A percentile compares a stretch with the other conserved stretches of the same genome.
Conservation (phyloP, 2,888 invertebrate species). For the Leptura quadrifasciata region DNA sequence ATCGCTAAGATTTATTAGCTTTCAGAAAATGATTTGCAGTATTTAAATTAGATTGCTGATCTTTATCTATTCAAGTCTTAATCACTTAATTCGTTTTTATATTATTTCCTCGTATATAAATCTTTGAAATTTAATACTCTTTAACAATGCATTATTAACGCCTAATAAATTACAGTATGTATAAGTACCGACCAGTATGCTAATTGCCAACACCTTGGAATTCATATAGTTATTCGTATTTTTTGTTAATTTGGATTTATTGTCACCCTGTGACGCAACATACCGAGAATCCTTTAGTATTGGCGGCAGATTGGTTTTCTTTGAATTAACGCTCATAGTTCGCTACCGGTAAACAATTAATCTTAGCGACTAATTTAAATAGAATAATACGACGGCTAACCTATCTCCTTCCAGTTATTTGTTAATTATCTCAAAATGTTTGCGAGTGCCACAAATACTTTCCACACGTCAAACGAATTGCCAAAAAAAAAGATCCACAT, state of each 20-base stretch:
- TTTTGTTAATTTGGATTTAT: not conserved
- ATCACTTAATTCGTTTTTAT: constrained; percentile 13
- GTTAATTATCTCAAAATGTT: too few species aligned
- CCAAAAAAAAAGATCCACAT: too few species aligned
- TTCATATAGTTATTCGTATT: constrained; percentile 8
- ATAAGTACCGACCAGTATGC: constrained; percentile 1
- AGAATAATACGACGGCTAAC: too few species aligned
- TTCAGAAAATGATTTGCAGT: not conserved
- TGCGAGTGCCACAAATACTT: too few species aligned
- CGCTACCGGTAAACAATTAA: too few species aligned
- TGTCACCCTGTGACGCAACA: not conserved
- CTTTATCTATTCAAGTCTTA: not conserved
- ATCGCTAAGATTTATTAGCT: not conserved
- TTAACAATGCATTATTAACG: constrained; percentile 11
- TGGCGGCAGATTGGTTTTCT: too few species aligned
- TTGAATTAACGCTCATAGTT: too few species aligned
- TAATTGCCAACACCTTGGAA: constrained; percentile 16
- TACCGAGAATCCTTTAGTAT: not conserved
- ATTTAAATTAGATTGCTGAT: constrained; percentile 18
- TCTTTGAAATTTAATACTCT: not conserved
- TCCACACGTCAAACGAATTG: too few species aligned
- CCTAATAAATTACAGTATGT: not conserved
- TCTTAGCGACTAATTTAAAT: too few species aligned
- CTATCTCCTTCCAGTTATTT: too few species aligned
- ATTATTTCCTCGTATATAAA: constrained; percentile 19